Percentiles rank a stretch among this genome's conserved stretches.
These are phyloP conservation scores for Pterostichus niger DNA, from an alignment of 2,888 invertebrate genomes.

Conservation along the genomic window DNA sequence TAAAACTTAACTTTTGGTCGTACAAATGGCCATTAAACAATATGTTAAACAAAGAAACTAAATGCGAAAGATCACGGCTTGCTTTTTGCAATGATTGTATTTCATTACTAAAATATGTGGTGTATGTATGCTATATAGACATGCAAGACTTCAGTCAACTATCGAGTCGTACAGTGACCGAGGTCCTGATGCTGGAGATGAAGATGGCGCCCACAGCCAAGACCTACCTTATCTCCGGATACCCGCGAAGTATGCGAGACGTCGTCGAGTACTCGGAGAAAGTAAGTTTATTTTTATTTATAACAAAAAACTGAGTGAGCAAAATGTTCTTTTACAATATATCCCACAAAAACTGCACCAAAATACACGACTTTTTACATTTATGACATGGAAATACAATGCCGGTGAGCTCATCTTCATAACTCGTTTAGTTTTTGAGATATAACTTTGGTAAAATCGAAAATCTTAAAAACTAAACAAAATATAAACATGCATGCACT, in stretches of 20 bases:
- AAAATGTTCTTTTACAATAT: no score
- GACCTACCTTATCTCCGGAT: constrained; percentile 93
- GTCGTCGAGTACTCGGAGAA: constrained; percentile 95
- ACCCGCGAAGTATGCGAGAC: constrained; percentile 94
- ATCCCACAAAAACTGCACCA: no score
- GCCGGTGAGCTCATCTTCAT: no score
- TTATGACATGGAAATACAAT: no score
- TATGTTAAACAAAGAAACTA: no score
- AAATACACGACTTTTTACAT: no score
- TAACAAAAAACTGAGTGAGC: no score
- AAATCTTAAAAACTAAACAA: not conserved
- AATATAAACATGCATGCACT: no score
- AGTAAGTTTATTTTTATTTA: constrained; percentile 78
- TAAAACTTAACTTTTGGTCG: no score
- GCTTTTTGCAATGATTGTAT: not conserved
- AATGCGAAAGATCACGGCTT: no score
- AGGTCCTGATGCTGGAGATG: constrained; percentile 95
- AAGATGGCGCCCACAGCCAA: constrained; percentile 94
- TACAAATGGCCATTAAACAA: no score
- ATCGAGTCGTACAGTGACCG: constrained; percentile 92
- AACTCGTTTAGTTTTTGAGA: no score
- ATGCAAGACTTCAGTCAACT: constrained; percentile 93
- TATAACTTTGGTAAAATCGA: not conserved
- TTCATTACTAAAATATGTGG: not conserved
- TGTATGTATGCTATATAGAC: constrained; percentile 78